phyloP scores from a whole-genome alignment of 2,888 invertebrate genomes.

The Rhagonycha lutea region DNA sequence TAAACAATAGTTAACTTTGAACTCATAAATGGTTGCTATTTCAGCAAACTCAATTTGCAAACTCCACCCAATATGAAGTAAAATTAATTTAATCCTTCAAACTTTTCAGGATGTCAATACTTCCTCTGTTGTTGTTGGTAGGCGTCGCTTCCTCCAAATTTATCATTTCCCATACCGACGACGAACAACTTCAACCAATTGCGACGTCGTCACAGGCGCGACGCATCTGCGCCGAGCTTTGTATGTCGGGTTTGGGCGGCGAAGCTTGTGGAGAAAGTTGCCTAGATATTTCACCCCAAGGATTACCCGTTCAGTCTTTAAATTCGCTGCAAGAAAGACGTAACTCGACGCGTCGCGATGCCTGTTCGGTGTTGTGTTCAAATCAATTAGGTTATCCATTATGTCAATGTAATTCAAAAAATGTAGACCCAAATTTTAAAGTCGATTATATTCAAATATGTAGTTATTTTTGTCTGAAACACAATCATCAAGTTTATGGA shows the following conservation, averaged over 20 bases:
- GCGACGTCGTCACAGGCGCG: conserved; percentile 45
- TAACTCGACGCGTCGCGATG: conserved; percentile 57
- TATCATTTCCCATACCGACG: conserved; percentile 43
- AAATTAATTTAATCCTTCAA: conserved; percentile 25
- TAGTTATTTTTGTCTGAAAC: conserved; percentile 56
- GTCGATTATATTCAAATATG: conserved; percentile 59
- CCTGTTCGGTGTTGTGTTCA: conserved; percentile 65
- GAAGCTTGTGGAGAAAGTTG: conserved; percentile 60
- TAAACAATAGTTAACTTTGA: neutral
- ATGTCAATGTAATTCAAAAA: conserved; percentile 54
- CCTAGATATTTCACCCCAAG: conserved; percentile 58
- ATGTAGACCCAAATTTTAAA: conserved; percentile 34
- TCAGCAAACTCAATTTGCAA: neutral
- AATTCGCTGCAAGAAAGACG: conserved; percentile 26
- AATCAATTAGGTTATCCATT: conserved; percentile 63
- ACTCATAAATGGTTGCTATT: neutral
- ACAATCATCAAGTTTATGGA: conserved; percentile 48
- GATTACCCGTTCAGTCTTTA: conserved; percentile 47
- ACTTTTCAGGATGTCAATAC: conserved; percentile 50
- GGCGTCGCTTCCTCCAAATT: conserved; percentile 42
- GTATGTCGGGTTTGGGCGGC: conserved; percentile 59
- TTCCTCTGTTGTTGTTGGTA: conserved; percentile 38
- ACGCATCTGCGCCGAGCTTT: conserved; percentile 54
- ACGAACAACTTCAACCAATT: conserved; percentile 47
- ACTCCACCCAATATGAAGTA: conserved; percentile 9